Evolutionary conservation across 2,113 vertebrate species (phyloP).

Genomic region (Bambusicola thoracicus): DNA sequence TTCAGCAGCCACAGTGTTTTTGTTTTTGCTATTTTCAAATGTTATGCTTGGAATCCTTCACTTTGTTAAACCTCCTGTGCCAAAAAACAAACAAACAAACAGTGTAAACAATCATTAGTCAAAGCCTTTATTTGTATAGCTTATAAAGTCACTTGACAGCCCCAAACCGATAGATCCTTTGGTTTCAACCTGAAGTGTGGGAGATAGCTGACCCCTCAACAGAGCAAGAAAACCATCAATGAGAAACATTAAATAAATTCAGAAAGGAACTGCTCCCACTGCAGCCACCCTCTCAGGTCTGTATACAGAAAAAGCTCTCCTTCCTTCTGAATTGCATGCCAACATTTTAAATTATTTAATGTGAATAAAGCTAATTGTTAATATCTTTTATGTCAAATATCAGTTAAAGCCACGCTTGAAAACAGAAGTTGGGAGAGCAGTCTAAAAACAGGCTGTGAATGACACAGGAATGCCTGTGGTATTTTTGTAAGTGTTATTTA

Average conservation of each 20-base stretch:
- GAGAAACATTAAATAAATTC: background rate
- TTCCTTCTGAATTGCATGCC: background rate
- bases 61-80: background rate
- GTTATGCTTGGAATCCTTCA: background rate
- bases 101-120: background rate
- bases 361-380: background rate
- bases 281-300: background rate
- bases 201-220: background rate
- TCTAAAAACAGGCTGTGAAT: constrained; percentile 50
- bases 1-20: background rate
- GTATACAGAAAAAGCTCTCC: background rate
- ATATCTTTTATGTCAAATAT: background rate
- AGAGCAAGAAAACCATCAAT: background rate
- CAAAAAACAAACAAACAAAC: background rate
- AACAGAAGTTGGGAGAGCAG: background rate
- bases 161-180: background rate
- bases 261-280: background rate
- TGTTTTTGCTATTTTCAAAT: constrained; percentile 9
- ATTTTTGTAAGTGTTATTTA: constrained; percentile 69
- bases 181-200: background rate
- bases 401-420: background rate
- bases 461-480: constrained; percentile 46
- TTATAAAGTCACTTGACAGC: background rate
- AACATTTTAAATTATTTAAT: background rate
- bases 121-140: background rate